These are phyloP conservation scores for Incurvaria masculella DNA, from an alignment of 2,888 invertebrate genomes.

Conservation along the genomic window DNA sequence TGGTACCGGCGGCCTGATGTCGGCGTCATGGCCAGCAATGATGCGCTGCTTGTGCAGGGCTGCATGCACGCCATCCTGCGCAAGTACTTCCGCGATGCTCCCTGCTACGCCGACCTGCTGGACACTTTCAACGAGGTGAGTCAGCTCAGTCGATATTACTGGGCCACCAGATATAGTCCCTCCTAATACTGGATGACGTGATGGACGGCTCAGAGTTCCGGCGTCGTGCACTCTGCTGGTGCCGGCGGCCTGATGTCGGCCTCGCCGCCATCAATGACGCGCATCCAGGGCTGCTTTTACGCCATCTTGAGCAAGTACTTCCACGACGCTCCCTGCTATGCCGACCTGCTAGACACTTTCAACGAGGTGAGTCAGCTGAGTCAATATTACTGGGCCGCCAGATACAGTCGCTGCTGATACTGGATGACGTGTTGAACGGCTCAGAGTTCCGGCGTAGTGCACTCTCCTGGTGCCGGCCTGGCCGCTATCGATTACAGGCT, in stretches of 20 bases:
- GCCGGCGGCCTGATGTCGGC: slow-evolving; percentile 67
- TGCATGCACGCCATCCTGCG: slow-evolving; percentile 70
- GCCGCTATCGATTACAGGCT: no score
- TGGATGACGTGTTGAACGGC: no score
- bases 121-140: slow-evolving; percentile 82
- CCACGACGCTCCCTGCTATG: slow-evolving; percentile 64
- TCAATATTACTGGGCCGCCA: no score
- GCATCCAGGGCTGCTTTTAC: slow-evolving; percentile 70
- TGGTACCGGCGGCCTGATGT: slow-evolving; percentile 80
- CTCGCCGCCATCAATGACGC: slow-evolving; percentile 82
- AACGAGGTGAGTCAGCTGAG: no score
- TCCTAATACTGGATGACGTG: slow-evolving; percentile 86
- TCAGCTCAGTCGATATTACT: no score
- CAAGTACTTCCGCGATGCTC: slow-evolving; percentile 65
- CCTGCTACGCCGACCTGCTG: slow-evolving; percentile 68
- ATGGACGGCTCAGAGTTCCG: slow-evolving; percentile 84
- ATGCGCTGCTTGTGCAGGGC: slow-evolving; percentile 74
- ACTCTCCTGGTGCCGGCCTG: no score
- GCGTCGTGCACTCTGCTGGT: slow-evolving; percentile 92
- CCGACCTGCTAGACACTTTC: slow-evolving; percentile 71
- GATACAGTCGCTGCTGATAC: no score
- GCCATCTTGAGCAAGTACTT: slow-evolving; percentile 71
- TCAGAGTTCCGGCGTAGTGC: no score
- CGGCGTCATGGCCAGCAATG: slow-evolving; percentile 78
- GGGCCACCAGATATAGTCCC: no score